Base-by-base conservation (phyloP, 2,888 invertebrate genomes). In the Leptopterna dolabrata region DNA sequence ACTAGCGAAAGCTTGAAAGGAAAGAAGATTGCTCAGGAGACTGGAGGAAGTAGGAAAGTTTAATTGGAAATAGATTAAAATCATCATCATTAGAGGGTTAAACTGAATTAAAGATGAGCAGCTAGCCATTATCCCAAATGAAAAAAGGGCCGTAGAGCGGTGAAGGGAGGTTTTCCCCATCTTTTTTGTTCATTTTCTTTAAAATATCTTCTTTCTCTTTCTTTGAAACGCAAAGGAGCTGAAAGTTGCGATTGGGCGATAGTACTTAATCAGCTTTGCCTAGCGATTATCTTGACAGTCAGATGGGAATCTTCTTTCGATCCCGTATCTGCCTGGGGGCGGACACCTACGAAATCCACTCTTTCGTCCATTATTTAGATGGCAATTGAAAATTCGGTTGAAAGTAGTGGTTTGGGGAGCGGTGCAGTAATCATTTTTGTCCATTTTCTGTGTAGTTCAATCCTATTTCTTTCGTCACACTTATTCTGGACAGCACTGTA, bases 41-140 rank as follows among this genome's bases (percentile, higher is more conserved):
- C 55, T 73, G 29, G 45, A 19, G n/a, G 82, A 87, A 45, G 78
- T 19, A 41, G 43, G 43, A 27, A 78, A 78, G 43, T 89, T 88
- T 88, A 89, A 89, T 89, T 88, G 89, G 88, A 87, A 87, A 88
- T 88, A 87, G 89, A 89, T 89, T 89, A 89, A 88, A 89, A 88
- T 89, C 87, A 88, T 88, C 87, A 83, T 88, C 89, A 89, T 89
- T 89, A 89, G 88, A 19, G 78, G 45, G 78, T 45, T n/a, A 70
- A 88, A 84, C 81, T 89, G 89, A 88, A 89, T 89, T 89, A 87
- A 80, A 80, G 87, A 80, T 87, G 80, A 86, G 76, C 51, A 11
- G 41, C 78, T 45, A 43, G 78, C 78, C 78, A 78, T 78, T 78
- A 78, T 45, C 78, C 73, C 36, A 45, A 45, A 24, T 19, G 41